Evolutionary conservation across 2,797 vertebrate species (phyloP).

Genomic region (Pseudotriccus pelzelni): DNA sequence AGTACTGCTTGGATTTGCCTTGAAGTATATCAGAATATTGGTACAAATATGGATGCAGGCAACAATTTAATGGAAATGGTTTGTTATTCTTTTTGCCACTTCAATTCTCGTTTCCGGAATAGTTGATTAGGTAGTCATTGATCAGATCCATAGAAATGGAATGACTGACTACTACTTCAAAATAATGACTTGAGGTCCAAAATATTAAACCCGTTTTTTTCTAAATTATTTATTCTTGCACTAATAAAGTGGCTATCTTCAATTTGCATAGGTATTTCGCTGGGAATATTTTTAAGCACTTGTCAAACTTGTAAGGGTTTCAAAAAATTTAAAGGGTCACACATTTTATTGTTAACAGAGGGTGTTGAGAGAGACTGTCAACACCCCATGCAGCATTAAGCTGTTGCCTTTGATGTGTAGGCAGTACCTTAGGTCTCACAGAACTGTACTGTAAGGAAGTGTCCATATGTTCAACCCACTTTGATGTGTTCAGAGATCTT

Average conservation of each 20-base stretch:
- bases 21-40: background rate
- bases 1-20: background rate
- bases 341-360: conserved; percentile 59
- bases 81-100: background rate
- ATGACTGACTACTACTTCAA: background rate
- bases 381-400: conserved; percentile 27
- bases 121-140: background rate
- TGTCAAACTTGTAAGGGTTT: conserved; percentile 11
- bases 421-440: conserved; percentile 44
- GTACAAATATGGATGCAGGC: background rate
- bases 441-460: background rate
- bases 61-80: background rate
- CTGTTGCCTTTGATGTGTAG: conserved; percentile 52
- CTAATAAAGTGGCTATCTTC: background rate
- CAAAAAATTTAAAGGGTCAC: background rate
- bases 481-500: conserved; percentile 28
- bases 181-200: background rate
- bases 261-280: background rate
- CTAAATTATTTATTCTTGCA: background rate
- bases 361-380: conserved; percentile 50
- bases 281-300: background rate
- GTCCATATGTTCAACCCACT: conserved; percentile 61
- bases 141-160: background rate
- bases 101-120: background rate
- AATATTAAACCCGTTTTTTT: background rate